These are phyloP conservation scores for Heliocidaris erythrogramma DNA, from an alignment of 35 echinoderm and acorn worm species.

Conservation along the genomic window DNA sequence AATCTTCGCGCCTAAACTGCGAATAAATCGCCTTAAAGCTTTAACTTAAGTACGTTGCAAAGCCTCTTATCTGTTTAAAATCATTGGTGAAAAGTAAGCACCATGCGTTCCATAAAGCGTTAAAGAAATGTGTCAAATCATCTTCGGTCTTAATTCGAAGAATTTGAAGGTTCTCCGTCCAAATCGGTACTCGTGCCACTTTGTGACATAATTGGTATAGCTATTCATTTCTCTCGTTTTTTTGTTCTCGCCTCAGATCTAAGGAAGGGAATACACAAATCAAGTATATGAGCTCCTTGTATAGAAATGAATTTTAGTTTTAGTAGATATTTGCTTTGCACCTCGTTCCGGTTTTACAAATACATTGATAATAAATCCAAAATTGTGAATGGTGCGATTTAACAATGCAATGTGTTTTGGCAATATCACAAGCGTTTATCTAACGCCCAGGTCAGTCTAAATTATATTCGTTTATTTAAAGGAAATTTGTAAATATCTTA, in stretches of 20 bases:
- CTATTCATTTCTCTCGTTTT: not conserved
- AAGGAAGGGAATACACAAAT: not conserved
- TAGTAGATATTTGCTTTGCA: not conserved
- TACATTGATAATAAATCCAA: not conserved
- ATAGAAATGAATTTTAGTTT: no score
- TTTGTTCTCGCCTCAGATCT: not conserved
- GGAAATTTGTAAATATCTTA: not conserved
- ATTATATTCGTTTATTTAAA: not conserved
- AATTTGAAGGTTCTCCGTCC: not conserved
- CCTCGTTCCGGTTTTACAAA: not conserved
- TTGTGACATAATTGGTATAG: not conserved
- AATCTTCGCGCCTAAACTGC: not conserved
- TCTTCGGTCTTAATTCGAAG: not conserved
- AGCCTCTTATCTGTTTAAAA: not conserved
- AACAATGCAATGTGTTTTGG: not conserved
- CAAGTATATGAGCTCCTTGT: no score
- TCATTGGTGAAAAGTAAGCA: not conserved
- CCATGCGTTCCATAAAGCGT: not conserved
- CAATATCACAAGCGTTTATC: not conserved
- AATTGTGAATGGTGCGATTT: not conserved
- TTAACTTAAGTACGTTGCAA: not conserved
- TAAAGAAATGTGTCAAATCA: not conserved
- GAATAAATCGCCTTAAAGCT: not conserved
- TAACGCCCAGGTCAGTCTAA: not conserved
- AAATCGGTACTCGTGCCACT: not conserved